Base-by-base conservation (phyloP, 2,113 vertebrate genomes). In the Crotalus helleri region DNA sequence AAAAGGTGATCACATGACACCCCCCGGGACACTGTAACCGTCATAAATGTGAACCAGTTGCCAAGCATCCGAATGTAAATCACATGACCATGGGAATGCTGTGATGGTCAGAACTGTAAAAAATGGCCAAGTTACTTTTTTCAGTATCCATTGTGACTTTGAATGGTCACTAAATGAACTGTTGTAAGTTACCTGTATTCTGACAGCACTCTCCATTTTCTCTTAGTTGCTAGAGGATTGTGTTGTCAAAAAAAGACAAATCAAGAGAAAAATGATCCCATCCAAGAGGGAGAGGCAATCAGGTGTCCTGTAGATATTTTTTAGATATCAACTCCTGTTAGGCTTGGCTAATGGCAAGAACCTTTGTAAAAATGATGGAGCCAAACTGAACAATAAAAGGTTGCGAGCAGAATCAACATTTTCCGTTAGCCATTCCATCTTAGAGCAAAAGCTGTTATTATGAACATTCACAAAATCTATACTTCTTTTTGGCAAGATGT, bases 21-120 rank as follows among this genome's bases (percentile, higher is more conserved):
- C 5, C 5, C 0, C 58, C 24, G 2, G 8, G 10, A n/a, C 1
- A 64, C 11, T 13, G 4, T 4, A 64, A n/a, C 26, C 11, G 0
- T 64, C 26, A 5, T 64, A n/a, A 64, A n/a, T 13, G 11, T 2
- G 29, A 69, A 3, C n/a, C 64, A 69, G 4, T 69, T 69, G 64
- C n/a, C 64, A 69, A 69, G 64, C 64, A n/a, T 69, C 29, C 64
- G n/a, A 69, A n/a, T 69, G 29, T 69, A 15, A 69, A 69, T 13
- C 11, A 15, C 64, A 6, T 69, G 29, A 69, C 64, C 64, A n/a
- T 69, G 64, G 29, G 64, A 13, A n/a, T n/a, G 64, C 4, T n/a
- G 4, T 26, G 29, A n/a, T 1, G 4, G 61, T 64, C 11, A 12
- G 29, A 64, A 64, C 29, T n/a, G 64, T 6, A 4, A 69, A 69